Conservation (phyloP, 1,140 invertebrate species). For the Cardiocondyla obscurior region DNA sequence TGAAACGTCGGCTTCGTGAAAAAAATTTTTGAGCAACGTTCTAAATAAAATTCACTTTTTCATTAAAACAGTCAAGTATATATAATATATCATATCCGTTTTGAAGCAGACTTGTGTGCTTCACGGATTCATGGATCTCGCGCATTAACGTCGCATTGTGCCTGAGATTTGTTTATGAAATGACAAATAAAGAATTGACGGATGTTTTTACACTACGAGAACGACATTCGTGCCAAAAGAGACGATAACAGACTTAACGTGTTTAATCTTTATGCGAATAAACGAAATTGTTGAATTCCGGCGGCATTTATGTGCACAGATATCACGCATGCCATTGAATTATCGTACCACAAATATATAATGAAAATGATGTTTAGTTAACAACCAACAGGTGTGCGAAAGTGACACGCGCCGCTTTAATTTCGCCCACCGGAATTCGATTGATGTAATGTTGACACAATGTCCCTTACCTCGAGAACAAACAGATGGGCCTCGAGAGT, state of each 20-base stretch:
- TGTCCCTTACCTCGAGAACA: conserved; percentile 68
- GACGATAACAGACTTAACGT: background rate
- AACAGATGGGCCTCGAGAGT: conserved; percentile 76
- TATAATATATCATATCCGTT: too few species aligned
- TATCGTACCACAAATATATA: background rate
- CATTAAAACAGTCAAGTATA: too few species aligned
- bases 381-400: background rate
- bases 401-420: background rate
- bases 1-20: background rate
- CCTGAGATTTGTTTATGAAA: background rate
- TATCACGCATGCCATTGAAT: background rate
- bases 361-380: conserved; percentile 24
- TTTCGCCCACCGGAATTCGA: background rate
- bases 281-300: background rate
- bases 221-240: too few species aligned
- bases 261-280: background rate
- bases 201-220: too few species aligned
- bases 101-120: too few species aligned
- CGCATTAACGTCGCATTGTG: background rate
- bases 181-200: background rate
- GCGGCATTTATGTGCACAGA: background rate
- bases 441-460: conserved; percentile 30
- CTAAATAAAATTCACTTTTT: too few species aligned
- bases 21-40: too few species aligned
- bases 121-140: background rate